Base-by-base conservation (phyloP, 2,113 vertebrate species). In the Dolichotis patagonum region DNA sequence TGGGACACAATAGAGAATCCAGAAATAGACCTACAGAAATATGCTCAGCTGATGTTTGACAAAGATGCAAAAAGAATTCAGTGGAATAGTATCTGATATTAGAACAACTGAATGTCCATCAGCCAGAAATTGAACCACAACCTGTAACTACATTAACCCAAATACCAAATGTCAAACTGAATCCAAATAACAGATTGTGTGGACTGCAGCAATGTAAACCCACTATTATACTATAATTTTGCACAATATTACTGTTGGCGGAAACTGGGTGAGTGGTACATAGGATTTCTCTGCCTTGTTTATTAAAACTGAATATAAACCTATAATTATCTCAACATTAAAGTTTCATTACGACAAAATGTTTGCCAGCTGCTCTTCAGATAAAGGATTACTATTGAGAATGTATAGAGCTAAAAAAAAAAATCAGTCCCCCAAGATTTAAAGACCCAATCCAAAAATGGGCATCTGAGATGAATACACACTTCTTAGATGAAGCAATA, bases 251-350 rank as follows among this genome's bases (percentile, higher is more conserved):
- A 46, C 13, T 28, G 14, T 3, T 75, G 60, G 63, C 24, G 28
- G 30, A 56, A 81, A 82, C 13, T 14, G 22, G 13, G 60, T 69
- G 22, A 46, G 43, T 19, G 41, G 13, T 4, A 46, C 1, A 0
- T 8, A 43, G n/a, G 49, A 58, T 35, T 92, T 91, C 60, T 89
- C 92, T 22, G 52, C 38, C 22, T 73, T 69, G 35, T 73, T 85
- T 91, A 91, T 91, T 46, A 85, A 46, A 96, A 62, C 43, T 85
- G 17, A 32, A 19, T 56, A 41, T 54, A 41, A 93, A 35, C 56
- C 86, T 62, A 41, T 22, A 80, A n/a, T 62, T 81, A 88, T 46
- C 63, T 90, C 82, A 82, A 60, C 85, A 65, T 77, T 58, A 65
- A 90, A 88, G 20, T 69, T 69, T 75, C 75, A 67, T 73, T 46